Percentiles rank a stretch among this genome's conserved stretches.
phyloP scores from a whole-genome alignment of 2,888 invertebrate genomes.

The Lacanobia wlatinum region DNA sequence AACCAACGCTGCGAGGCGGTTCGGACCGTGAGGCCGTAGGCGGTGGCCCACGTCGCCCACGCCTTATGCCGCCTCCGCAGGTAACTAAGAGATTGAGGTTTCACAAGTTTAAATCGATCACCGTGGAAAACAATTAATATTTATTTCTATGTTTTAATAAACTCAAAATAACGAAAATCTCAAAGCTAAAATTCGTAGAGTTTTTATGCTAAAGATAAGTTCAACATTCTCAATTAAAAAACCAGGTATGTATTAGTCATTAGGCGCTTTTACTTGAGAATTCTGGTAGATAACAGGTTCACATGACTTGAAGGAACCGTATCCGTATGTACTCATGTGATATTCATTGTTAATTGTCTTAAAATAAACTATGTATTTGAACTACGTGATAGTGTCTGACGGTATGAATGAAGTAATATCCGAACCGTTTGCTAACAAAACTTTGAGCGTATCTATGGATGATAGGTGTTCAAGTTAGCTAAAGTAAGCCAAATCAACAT shows the following conservation, averaged over 20 bases:
- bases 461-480: background rate
- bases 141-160: too few relatives aligned
- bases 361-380: slow-evolving; percentile 40
- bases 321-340: background rate
- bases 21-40: too few relatives aligned
- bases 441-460: background rate
- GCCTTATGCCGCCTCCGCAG: too few relatives aligned
- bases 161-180: too few relatives aligned
- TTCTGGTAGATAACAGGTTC: background rate
- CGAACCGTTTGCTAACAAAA: background rate
- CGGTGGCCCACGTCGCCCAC: too few relatives aligned
- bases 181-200: background rate
- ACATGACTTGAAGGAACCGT: slow-evolving; percentile 7
- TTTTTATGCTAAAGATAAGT: background rate
- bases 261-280: background rate
- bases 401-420: slow-evolving; percentile 30
- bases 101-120: background rate
- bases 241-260: too few relatives aligned
- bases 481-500: background rate
- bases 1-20: too few relatives aligned
- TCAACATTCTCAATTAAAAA: too few relatives aligned
- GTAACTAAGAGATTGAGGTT: background rate
- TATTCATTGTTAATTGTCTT: slow-evolving; percentile 11
- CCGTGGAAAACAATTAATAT: background rate
- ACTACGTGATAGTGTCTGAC: slow-evolving; percentile 12